These are phyloP conservation scores for Smittia sp. DNA, from an alignment of 2,888 invertebrate genomes.

Conservation along the genomic window DNA sequence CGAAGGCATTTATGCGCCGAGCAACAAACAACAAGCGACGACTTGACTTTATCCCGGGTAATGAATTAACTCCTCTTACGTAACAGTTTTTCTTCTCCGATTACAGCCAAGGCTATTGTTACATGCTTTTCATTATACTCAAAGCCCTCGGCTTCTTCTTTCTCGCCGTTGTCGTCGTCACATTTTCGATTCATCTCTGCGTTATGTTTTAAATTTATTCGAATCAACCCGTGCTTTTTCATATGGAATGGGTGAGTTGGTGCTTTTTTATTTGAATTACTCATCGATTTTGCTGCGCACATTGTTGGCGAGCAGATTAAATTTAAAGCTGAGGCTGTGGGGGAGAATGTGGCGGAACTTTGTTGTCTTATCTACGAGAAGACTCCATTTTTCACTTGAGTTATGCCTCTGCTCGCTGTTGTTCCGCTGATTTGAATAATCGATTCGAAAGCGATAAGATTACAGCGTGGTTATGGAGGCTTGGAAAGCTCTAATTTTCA, in stretches of 20 bases:
- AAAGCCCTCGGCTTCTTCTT: neutral
- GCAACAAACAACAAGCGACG: too few relatives aligned
- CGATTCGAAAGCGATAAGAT: too few relatives aligned
- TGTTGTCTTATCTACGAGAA: too few relatives aligned
- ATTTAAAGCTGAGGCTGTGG: neutral
- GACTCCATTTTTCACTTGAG: too few relatives aligned
- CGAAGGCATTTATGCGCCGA: too few relatives aligned
- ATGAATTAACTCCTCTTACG: slow-evolving; percentile 10
- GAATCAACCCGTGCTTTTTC: slow-evolving; percentile 15
- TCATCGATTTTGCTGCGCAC: slow-evolving; percentile 16
- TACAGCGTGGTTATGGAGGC: too few relatives aligned
- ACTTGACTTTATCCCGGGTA: neutral
- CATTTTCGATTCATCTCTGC: slow-evolving; percentile 10
- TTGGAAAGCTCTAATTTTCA: too few relatives aligned
- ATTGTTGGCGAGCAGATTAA: slow-evolving; percentile 22
- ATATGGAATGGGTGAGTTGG: slow-evolving; percentile 7
- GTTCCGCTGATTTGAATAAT: too few relatives aligned
- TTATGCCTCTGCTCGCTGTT: too few relatives aligned
- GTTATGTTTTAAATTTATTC: slow-evolving; percentile 23
- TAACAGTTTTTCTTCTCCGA: slow-evolving; percentile 38
- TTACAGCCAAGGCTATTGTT: slow-evolving; percentile 38
- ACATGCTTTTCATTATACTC: slow-evolving; percentile 3
- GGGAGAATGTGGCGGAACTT: too few relatives aligned
- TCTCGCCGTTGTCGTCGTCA: neutral
- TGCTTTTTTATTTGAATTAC: slow-evolving; percentile 33